Base-by-base conservation (phyloP, 2,113 vertebrate species). In the Phalacrocorax carbo region DNA sequence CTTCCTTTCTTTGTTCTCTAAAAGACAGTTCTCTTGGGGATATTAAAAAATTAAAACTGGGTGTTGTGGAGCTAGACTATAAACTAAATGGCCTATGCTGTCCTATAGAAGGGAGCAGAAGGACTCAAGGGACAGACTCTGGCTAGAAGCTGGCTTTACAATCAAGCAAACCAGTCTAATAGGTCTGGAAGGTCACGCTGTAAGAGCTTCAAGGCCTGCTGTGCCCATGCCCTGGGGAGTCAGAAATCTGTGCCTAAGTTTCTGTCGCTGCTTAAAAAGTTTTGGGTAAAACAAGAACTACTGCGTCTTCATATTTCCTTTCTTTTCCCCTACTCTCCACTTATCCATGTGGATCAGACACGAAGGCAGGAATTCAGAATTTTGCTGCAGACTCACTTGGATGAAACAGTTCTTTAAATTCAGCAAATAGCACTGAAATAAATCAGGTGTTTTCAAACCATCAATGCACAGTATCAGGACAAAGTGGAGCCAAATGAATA, bases 1-100 rank as follows among this genome's bases (percentile, higher is more conserved):
- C 87, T 71, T 60, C 30, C 70, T 38, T 78, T 78, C 23, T 79
- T 79, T 78, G 9, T 75, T 87, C 81, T 93, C n/a, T 86, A 54
- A 44, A 75, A 94, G 69, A 68, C 14, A 69, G 48, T 19, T 76
- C 86, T 69, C 73, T 66, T 82, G 73, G 40, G 91, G 46, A 85
- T 89, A 82, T 55, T 85, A 89, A 94, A 95, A 92, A 95, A 79
- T 42, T 91, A 87, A 94, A 76, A 79, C 81, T 76, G 70, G 32
- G 44, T 36, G 95, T 94, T 96, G 62, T 89, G 91, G 49, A 89
- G 57, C 81, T 94, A 54, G 44, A 58, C 61, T 80, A 54, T 73
- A 89, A 94, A 84, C 61, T 64, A 57, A 71, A 83, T 20, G 70
- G 77, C 65, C 78, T 89, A 14, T 23, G 27, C 69, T 93, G 73